Evolutionary conservation across 2,113 vertebrate species (phyloP).

Genomic region (Progne subis): DNA sequence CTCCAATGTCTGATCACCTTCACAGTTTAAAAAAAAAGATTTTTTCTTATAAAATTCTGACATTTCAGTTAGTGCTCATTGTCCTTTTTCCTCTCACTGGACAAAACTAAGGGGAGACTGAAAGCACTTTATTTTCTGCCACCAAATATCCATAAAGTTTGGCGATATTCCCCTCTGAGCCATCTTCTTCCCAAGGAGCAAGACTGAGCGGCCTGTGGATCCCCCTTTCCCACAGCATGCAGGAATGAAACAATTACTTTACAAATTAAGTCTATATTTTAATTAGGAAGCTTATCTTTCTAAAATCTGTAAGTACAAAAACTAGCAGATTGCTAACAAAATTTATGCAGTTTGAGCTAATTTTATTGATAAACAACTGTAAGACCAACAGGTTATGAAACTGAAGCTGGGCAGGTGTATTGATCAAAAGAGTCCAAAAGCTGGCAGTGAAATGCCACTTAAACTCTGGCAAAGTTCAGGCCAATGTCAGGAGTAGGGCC

Average conservation of each 20-base stretch:
- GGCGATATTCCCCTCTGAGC: neutral
- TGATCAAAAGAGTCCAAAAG: neutral
- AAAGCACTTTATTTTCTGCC: neutral
- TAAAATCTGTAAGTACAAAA: neutral
- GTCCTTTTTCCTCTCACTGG: neutral
- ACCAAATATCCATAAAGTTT: neutral
- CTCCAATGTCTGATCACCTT: neutral
- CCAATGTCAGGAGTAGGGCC: neutral
- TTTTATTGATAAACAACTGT: neutral
- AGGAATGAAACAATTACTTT: neutral
- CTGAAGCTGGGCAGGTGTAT: neutral
- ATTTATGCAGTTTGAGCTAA: neutral
- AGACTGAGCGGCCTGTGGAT: neutral
- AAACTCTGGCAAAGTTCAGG: neutral
- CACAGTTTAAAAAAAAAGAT: neutral
- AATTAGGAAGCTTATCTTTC: neutral
- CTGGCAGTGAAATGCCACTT: neutral
- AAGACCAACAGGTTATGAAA: neutral
- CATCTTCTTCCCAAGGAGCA: neutral
- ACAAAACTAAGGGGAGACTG: neutral
- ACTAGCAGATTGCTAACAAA: neutral
- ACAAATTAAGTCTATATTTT: neutral
- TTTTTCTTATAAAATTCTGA: neutral
- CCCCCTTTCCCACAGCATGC: neutral
- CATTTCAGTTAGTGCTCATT: neutral